These are phyloP conservation scores for Elysia chlorotica DNA, from an alignment of 1,140 invertebrate genomes.

Conservation along the genomic window DNA sequence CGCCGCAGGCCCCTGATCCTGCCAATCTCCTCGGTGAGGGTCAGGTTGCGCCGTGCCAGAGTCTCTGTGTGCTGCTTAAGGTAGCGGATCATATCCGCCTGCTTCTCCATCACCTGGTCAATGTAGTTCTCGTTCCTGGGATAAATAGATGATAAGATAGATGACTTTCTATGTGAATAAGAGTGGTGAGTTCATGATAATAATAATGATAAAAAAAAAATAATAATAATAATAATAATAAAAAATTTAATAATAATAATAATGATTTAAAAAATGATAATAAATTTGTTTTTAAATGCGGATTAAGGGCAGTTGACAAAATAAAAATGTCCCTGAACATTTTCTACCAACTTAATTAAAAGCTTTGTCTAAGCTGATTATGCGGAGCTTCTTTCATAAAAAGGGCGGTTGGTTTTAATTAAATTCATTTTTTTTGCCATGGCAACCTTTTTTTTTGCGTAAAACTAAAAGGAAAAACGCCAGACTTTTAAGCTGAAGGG, in stretches of 20 bases:
- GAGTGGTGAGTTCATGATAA: too few relatives aligned
- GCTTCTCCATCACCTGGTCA: slow-evolving; percentile 59
- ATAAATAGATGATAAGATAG: too few relatives aligned
- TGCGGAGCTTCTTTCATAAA: neutral
- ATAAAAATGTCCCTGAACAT: too few relatives aligned
- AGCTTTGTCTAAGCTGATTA: neutral
- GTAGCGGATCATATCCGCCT: slow-evolving; percentile 61
- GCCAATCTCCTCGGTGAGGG: slow-evolving; percentile 48
- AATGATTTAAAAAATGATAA: too few relatives aligned
- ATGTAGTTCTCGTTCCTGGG: slow-evolving; percentile 55
- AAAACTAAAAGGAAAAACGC: neutral
- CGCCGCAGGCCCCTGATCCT: slow-evolving; percentile 24
- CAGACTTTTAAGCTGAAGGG: neutral
- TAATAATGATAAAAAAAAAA: too few relatives aligned
- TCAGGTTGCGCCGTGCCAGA: slow-evolving; percentile 49
- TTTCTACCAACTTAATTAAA: too few relatives aligned
- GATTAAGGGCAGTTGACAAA: too few relatives aligned
- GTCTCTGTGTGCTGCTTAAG: slow-evolving; percentile 55
- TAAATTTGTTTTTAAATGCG: too few relatives aligned
- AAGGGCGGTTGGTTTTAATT: neutral
- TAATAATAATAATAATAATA: too few relatives aligned
- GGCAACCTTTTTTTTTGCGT: neutral
- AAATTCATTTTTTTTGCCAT: neutral
- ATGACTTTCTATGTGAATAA: too few relatives aligned
- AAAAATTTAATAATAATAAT: too few relatives aligned